Evolutionary conservation across 2,888 invertebrate genomes (phyloP).

Genomic region (Macrostomum cliftonense): DNA sequence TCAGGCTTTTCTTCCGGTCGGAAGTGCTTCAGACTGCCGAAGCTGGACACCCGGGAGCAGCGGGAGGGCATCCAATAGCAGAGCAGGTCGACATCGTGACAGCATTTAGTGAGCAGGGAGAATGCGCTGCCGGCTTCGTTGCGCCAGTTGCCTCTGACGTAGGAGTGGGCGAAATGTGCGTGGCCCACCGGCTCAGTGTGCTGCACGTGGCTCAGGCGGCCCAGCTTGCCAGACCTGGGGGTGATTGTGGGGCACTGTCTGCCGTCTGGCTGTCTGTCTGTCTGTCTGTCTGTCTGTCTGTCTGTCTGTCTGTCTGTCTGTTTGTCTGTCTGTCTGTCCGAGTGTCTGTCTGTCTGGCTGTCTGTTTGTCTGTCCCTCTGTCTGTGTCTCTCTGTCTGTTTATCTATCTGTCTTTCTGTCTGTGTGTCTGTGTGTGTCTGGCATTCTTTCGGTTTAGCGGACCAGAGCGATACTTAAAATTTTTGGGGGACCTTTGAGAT

Average conservation of each 20-base stretch:
- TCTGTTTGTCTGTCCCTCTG: no score
- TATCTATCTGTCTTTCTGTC: no score
- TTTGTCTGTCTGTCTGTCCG: no score
- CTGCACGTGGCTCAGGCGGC: slow-evolving; percentile 38
- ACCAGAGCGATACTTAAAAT: no score
- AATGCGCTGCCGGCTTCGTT: slow-evolving; percentile 30
- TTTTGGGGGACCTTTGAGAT: no score
- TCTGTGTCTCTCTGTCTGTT: no score
- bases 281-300: slow-evolving; percentile 4
- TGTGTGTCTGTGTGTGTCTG: no score
- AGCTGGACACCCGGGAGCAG: slow-evolving; percentile 28
- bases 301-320: slow-evolving; percentile 1
- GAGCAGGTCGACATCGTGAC: slow-evolving; percentile 40
- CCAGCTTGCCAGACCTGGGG: slow-evolving; percentile 23
- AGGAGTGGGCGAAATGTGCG: slow-evolving; percentile 40
- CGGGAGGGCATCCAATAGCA: slow-evolving; percentile 31
- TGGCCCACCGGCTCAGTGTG: slow-evolving; percentile 39
- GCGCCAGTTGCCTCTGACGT: slow-evolving; percentile 38
- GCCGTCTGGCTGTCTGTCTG: slow-evolving; percentile 6
- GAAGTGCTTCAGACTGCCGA: slow-evolving; percentile 33
- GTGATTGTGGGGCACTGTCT: no score
- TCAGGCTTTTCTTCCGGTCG: slow-evolving; percentile 31
- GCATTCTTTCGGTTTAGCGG: no score
- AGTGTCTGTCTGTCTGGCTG: no score
- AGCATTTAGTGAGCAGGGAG: slow-evolving; percentile 37